Conservation (phyloP, 2,797 vertebrate genomes). For the Falco peregrinus region DNA sequence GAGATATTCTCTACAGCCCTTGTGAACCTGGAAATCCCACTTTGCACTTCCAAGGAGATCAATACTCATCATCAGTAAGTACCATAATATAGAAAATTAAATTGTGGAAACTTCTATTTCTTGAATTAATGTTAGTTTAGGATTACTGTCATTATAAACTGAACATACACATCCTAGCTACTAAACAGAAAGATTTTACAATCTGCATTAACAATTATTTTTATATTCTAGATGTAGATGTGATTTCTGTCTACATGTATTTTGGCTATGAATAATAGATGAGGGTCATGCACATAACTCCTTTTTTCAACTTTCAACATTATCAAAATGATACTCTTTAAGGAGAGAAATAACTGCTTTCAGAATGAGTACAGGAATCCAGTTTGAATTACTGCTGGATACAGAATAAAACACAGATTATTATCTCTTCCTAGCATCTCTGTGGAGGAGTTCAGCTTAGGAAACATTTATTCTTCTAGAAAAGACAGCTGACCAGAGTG, state of each 20-base stretch:
- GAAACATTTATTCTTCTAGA: background rate
- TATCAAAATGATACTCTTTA: background rate
- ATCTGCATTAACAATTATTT: background rate
- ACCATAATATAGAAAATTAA: background rate
- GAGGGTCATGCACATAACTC: accelerated
- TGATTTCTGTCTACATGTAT: background rate
- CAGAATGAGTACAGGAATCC: background rate
- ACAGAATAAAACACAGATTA: background rate
- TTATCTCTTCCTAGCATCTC: background rate
- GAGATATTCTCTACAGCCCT: background rate
- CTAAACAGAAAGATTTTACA: background rate
- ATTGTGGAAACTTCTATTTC: background rate
- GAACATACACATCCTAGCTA: accelerated
- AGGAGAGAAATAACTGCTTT: background rate
- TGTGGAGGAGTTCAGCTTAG: background rate
- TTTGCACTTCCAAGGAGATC: background rate
- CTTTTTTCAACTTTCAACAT: background rate
- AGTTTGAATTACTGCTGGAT: background rate
- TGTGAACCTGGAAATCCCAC: background rate
- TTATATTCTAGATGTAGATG: background rate
- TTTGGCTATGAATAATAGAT: background rate
- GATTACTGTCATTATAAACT: background rate
- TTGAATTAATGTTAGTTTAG: background rate
- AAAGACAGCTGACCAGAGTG: background rate
- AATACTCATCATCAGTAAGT: background rate